phyloP scores from a whole-genome alignment of 2,888 invertebrate species.

The Zaprionus obscuricornis region DNA sequence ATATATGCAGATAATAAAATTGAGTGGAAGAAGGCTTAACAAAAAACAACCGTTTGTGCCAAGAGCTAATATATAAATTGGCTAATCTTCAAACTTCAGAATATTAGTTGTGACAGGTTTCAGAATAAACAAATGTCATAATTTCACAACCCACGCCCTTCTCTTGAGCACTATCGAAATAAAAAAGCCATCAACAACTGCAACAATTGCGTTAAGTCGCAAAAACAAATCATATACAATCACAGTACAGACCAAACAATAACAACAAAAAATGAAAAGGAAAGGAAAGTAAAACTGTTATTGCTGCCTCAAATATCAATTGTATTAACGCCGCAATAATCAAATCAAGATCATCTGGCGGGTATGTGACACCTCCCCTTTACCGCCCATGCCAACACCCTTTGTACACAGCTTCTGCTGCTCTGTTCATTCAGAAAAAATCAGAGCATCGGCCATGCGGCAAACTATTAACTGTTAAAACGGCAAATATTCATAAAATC shows the following conservation, averaged over 20 bases:
- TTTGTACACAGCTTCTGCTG: conserved; percentile 8
- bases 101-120: conserved; percentile 24
- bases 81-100: conserved; percentile 32
- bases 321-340: conserved; percentile 76
- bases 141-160: conserved; percentile 25
- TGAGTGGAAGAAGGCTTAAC: background rate
- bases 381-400: conserved; percentile 35
- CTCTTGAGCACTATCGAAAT: conserved; percentile 26
- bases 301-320: conserved; percentile 66
- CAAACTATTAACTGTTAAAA: conserved; percentile 79
- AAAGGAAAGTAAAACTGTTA: conserved; percentile 37
- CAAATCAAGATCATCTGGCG: conserved; percentile 76
- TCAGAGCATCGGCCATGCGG: conserved; percentile 67
- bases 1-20: background rate
- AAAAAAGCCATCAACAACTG: conserved; percentile 66
- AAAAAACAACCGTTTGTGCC: conserved; percentile 12
- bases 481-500: conserved; percentile 61
- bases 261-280: conserved; percentile 10
- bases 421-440: conserved; percentile 49
- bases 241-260: conserved; percentile 9
- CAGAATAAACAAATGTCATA: conserved; percentile 64
- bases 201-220: conserved; percentile 59
- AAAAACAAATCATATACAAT: conserved; percentile 45
- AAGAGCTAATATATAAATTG: conserved; percentile 30
- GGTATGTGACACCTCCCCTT: conserved; percentile 47